These are phyloP conservation scores for Blomia tropicalis DNA, from an alignment of 2,888 invertebrate genomes.

Conservation along the genomic window DNA sequence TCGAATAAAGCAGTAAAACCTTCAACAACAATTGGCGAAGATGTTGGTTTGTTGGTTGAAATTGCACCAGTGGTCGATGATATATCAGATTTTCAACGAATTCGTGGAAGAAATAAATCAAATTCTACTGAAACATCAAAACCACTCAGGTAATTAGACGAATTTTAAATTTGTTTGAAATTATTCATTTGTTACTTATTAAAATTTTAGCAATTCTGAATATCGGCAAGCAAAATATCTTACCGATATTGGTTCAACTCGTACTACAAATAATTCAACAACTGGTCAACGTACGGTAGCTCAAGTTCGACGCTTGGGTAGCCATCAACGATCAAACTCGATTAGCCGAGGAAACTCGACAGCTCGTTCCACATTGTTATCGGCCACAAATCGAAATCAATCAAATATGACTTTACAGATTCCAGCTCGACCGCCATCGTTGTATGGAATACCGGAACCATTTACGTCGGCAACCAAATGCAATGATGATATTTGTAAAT, in stretches of 20 bases:
- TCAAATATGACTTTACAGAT: neutral
- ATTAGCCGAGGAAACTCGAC: neutral
- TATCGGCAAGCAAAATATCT: neutral
- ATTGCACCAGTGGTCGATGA: neutral
- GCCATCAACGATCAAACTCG: neutral
- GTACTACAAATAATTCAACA: neutral
- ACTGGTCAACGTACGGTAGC: too few relatives aligned
- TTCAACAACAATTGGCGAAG: neutral
- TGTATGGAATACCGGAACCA: conserved; percentile 30
- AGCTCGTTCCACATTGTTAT: neutral
- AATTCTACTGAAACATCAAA: neutral
- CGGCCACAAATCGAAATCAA: neutral
- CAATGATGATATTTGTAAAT: conserved; percentile 66
- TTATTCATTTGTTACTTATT: neutral
- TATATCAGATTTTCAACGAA: conserved; percentile 4
- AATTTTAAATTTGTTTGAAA: neutral
- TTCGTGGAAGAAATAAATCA: neutral
- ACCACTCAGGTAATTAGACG: neutral
- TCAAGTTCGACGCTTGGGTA: neutral
- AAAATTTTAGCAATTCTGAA: neutral
- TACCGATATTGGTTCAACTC: neutral
- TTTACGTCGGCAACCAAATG: conserved; percentile 48
- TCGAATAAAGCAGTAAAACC: neutral
- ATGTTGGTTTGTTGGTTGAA: neutral
- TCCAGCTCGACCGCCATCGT: conserved; percentile 31